Base-by-base conservation (phyloP, 1,140 invertebrate species). In the Meteorus sp. region DNA sequence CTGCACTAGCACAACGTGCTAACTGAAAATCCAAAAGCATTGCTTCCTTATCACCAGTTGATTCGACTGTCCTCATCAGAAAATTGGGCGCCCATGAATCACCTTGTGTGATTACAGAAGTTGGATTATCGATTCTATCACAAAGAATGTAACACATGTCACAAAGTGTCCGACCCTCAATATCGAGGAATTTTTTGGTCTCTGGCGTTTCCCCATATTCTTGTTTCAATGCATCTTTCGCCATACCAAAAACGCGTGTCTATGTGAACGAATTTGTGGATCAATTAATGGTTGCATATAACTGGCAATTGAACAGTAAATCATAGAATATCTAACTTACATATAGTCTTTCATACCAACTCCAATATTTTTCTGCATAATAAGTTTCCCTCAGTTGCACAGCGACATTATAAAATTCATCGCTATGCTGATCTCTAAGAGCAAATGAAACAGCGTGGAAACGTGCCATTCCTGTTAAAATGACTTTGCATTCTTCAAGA, bases 71-170 rank as follows among this genome's bases (percentile, higher is more conserved):
- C 83, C 81, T 80, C 8, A 83, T 81, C 4, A 90, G 67, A 66
- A 90, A 89, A 68, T 91, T 90, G 23, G 87, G 87, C 0, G 84
- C 83, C 88, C 88, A 90, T 25, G 83, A 85, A 72, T 91, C 89
- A 1, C 89, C 88, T 54, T 89, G 87, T 4, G 80, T 83, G 13
- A 89, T 80, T 0, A 87, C 85, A 25, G 80, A 83, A 27, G 79
- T 75, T 48, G 64, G 56, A 15, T 47, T 31, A 22, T 76, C 31
- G 33, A 3, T 45, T 6, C 4, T 35, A 25, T 27, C 19, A 48
- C 69, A 75, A 6, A 77, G 60, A 33, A 72, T 41, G 3, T 23
- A n/a, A 43, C 55, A 69, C 45, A 67, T 74, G 45, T 63, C 45
- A 19, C 63, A 77, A 0, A 74, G 63, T 11, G 66, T 44, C 1